Evolutionary conservation across 2,888 invertebrate species (phyloP), one percentile per base, ranked within the genome.

Genomic region (Protula sp.): DNA sequence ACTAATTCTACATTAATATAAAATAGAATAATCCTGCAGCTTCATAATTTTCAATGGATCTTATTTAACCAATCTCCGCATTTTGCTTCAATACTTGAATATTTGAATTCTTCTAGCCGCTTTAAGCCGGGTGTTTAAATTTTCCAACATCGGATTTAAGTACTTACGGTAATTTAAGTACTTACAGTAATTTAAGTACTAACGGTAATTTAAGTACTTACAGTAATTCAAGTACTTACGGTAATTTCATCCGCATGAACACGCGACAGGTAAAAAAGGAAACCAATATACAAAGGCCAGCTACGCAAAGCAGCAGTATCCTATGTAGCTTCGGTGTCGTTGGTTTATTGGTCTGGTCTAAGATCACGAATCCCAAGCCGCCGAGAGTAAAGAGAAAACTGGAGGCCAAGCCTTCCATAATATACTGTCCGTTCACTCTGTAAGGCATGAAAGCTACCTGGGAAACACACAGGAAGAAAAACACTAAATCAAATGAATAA

Each of bases 161-260:
- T n/a, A n/a, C n/a, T n/a, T n/a, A n/a, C n/a, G n/a, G n/a, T n/a
- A n/a, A n/a, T n/a, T n/a, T n/a, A n/a, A n/a, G n/a, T n/a, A n/a
- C n/a, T n/a, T n/a, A n/a, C n/a, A n/a, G n/a, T n/a, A n/a, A n/a
- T n/a, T n/a, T n/a, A n/a, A n/a, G n/a, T n/a, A n/a, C n/a, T n/a
- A n/a, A n/a, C n/a, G n/a, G n/a, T n/a, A n/a, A n/a, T n/a, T n/a
- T n/a, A n/a, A n/a, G n/a, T 55, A 55, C n/a, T n/a, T n/a, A n/a
- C n/a, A n/a, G n/a, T n/a, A 55, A 58, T 55, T 26, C 24, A 30
- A 30, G 56, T 14, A 70, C 71, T 69, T 62, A 72, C 77, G 98
- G 98, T 69, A 99, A 81, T 83, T 98, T 98, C 92, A 99, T 98
- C 72, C 92, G 87, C 95, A 98, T 98, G 80, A 99, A 98, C 64